Base-by-base conservation (phyloP, 1,140 invertebrate species). In the Pseudomyrmex gracilis region DNA sequence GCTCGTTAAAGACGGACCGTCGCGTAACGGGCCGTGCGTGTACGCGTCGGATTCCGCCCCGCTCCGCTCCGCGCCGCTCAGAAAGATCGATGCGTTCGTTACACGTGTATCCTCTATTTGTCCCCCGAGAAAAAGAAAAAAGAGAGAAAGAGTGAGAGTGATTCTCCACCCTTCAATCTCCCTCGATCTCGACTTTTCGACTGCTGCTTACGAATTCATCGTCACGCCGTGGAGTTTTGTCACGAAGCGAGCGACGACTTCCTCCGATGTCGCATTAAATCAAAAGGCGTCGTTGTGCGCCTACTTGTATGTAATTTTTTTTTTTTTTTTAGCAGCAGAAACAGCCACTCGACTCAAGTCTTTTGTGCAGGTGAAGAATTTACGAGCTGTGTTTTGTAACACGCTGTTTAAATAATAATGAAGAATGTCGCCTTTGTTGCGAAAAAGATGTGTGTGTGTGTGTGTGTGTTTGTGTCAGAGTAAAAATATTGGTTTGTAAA, bases 1-100 rank as follows among this genome's bases (percentile, higher is more conserved):
- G 85, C 90, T 91, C 85, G 90, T 92, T 92, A 91, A 84, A 87
- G 88, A 89, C 80, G 78, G 34, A 61, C 83, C 82, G 73, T 9
- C 12, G 84, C 73, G 61, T 85, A 88, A 87, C 82, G 83, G 76
- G 87, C 51, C 86, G 58, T 88, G 34, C 73, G 85, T 82, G 22
- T 57, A 70, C 20, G 49, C 49, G 34, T 34, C 5, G 34, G 5
- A 34, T 34, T 34, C 0, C 34, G n/a, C n/a, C 9, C 45, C 45
- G 45, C 45, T 47, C 3, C 70, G 68, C 67, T 47, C 61, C 34
- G 49, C 74, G 24, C 8, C 22, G 67, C 67, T 60, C 13, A 63
- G 63, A 51, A 61, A 67, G 63, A 90, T 89, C 87, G 77, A 89
- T 85, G 84, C 68, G 61, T 10, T 82, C 24, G 67, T 83, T 34